A percentile compares a stretch with the other conserved stretches of the same genome.
Evolutionary conservation across 2,888 invertebrate species (phyloP).

Genomic region (Sesia bembeciformis): DNA sequence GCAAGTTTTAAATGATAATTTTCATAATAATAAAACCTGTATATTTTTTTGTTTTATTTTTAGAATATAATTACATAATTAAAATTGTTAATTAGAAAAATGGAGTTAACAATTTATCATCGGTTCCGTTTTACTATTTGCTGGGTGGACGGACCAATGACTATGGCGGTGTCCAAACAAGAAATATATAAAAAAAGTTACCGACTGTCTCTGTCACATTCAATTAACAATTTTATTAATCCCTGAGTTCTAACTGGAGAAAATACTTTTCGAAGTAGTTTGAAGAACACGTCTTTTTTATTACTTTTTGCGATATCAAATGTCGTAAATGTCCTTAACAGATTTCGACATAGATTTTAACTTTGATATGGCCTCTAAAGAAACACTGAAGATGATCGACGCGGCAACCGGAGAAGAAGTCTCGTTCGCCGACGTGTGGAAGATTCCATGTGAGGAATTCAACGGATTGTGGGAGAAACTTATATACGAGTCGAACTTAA

Average conservation of each 20-base stretch:
- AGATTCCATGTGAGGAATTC: constrained; percentile 86
- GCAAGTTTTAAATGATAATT: too few relatives aligned
- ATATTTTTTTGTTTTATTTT: too few relatives aligned
- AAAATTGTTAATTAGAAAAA: too few relatives aligned
- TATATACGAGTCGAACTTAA: constrained; percentile 56
- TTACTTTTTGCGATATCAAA: constrained; percentile 50
- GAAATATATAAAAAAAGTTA: too few relatives aligned
- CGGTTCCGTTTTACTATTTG: too few relatives aligned
- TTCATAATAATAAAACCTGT: too few relatives aligned
- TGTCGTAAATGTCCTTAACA: constrained; percentile 26
- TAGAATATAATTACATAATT: too few relatives aligned
- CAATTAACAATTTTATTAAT: constrained; percentile 12
- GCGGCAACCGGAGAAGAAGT: constrained; percentile 67
- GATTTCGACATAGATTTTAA: constrained; percentile 37
- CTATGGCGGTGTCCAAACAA: too few relatives aligned
- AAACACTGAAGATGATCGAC: constrained; percentile 51
- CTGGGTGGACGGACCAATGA: too few relatives aligned
- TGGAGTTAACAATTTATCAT: too few relatives aligned
- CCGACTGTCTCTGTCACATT: too few relatives aligned
- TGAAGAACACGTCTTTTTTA: constrained; percentile 36
- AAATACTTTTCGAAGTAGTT: constrained; percentile 26
- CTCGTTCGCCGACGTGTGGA: constrained; percentile 82
- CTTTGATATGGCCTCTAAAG: constrained; percentile 43
- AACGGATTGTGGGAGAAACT: constrained; percentile 94
- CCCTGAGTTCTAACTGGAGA: constrained; percentile 38